A percentile compares a stretch with the other conserved stretches of the same genome.
Evolutionary conservation across 2,113 vertebrate genomes (phyloP).

Genomic region (human (Homo sapiens)): GRCh38 chr5:5612001-5612500

Average conservation of each 20-base stretch:
- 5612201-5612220: accelerated
- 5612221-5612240: neutral
- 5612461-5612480: too few relatives aligned
- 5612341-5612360: neutral
- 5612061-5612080: neutral
- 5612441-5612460: neutral
- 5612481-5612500: accelerated
- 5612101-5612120: neutral
- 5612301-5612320: accelerated
- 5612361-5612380: accelerated
- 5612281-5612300: neutral
- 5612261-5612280: accelerated
- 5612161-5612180: neutral
- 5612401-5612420: neutral
- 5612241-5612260: neutral
- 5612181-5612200: neutral
- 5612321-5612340: neutral
- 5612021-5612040: too few relatives aligned
- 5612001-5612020: too few relatives aligned
- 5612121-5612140: neutral
- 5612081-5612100: neutral
- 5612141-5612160: too few relatives aligned
- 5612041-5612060: neutral
- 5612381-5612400: neutral
- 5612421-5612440: neutral